Conservation (phyloP, 2,113 vertebrate genomes). For the Catagonus wagneri region DNA sequence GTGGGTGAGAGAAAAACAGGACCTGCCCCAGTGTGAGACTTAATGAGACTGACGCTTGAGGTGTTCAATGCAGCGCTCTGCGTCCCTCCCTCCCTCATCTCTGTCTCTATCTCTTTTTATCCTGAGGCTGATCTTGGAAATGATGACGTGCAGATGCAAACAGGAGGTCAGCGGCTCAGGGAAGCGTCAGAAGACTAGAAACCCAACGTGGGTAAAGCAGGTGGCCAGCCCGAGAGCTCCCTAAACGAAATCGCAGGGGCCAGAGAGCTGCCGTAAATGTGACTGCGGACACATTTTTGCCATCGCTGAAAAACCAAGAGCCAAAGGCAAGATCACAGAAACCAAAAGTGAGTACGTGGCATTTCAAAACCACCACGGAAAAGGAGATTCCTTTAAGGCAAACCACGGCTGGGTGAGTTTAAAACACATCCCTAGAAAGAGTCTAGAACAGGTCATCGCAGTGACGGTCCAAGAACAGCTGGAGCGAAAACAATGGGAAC, state of each 20-base stretch:
- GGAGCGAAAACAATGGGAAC: background rate
- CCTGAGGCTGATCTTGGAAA: background rate
- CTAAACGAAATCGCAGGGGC: too few relatives aligned
- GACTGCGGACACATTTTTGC: background rate
- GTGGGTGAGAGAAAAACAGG: background rate
- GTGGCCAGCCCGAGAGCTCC: fast-evolving
- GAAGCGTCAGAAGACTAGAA: background rate
- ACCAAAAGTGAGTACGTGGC: too few relatives aligned
- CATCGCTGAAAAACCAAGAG: background rate
- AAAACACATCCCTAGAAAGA: background rate
- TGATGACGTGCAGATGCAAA: background rate
- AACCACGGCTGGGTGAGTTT: background rate
- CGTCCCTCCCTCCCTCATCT: background rate
- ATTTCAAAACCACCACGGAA: background rate
- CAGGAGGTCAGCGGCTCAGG: background rate
- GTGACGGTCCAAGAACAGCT: background rate
- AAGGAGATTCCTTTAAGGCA: background rate
- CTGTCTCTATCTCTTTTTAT: background rate
- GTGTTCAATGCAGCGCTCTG: fast-evolving
- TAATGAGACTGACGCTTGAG: fast-evolving
- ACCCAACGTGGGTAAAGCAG: background rate
- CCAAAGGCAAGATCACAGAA: background rate
- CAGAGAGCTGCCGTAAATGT: background rate
- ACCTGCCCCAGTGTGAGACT: background rate
- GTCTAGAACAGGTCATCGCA: background rate